Conservation (phyloP, 2,888 invertebrate species). For the Aspidiotus rigidus region DNA sequence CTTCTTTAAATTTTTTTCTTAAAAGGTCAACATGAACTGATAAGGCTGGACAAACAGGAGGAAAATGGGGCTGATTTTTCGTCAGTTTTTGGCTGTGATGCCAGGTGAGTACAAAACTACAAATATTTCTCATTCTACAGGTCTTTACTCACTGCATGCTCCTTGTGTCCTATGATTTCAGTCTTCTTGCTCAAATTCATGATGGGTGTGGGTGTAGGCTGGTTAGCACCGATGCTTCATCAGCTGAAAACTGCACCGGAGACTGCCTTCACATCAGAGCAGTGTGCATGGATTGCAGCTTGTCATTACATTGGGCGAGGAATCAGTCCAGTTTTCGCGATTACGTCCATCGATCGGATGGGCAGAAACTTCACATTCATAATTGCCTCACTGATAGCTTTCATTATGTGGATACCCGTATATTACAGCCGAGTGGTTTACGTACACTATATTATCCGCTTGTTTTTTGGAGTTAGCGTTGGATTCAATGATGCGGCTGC, state of each 20-base stretch:
- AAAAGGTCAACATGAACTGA: too few species aligned
- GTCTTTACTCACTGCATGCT: too few species aligned
- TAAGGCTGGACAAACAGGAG: too few species aligned
- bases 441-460: slow-evolving; percentile 35
- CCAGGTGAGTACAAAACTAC: too few species aligned
- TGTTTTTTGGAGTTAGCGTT: slow-evolving; percentile 37
- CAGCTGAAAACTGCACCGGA: neutral
- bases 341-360: neutral
- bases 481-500: slow-evolving; percentile 37
- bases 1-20: too few species aligned
- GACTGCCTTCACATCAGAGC: neutral
- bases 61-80: too few species aligned
- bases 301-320: slow-evolving; percentile 17
- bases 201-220: slow-evolving; percentile 7
- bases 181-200: too few species aligned
- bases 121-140: too few species aligned
- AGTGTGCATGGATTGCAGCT: slow-evolving; percentile 21
- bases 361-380: slow-evolving; percentile 13
- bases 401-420: slow-evolving; percentile 3
- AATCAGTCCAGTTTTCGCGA: neutral
- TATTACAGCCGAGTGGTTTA: neutral
- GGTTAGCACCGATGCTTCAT: slow-evolving; percentile 15
- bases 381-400: neutral
- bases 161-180: too few species aligned
- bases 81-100: too few species aligned